Evolutionary conservation across 2,113 vertebrate species (phyloP).

Genomic region (Daboia siamensis): DNA sequence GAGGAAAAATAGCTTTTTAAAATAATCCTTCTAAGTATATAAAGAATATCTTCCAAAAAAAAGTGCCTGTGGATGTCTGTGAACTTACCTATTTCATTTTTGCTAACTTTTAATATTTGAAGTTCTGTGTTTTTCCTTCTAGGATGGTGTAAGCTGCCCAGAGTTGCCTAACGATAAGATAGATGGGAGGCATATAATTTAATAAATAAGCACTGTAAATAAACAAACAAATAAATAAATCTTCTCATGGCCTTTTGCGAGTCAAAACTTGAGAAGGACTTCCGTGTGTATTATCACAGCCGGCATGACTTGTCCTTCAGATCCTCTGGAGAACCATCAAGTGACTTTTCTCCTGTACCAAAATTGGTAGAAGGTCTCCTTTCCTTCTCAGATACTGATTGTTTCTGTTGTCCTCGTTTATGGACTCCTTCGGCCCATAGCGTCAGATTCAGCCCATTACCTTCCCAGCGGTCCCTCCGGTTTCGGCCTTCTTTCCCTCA

Average conservation of each 20-base stretch:
- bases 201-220: neutral
- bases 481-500: neutral
- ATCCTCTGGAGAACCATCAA: neutral
- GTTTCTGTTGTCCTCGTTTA: neutral
- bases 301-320: neutral
- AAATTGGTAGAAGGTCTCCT: neutral
- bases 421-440: neutral
- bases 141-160: neutral
- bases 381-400: neutral
- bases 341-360: neutral
- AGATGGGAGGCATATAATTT: neutral
- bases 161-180: neutral
- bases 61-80: neutral
- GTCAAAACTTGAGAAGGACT: neutral
- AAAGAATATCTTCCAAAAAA: neutral
- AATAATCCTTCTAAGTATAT: neutral
- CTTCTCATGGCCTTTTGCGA: neutral
- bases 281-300: neutral
- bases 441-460: too few species aligned
- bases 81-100: neutral
- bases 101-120: neutral
- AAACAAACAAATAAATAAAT: neutral
- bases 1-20: neutral
- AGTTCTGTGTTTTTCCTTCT: neutral
- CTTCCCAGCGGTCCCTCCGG: neutral